Evolutionary conservation across 2,888 invertebrate species (phyloP).

Genomic region (Matsumyia berberina): DNA sequence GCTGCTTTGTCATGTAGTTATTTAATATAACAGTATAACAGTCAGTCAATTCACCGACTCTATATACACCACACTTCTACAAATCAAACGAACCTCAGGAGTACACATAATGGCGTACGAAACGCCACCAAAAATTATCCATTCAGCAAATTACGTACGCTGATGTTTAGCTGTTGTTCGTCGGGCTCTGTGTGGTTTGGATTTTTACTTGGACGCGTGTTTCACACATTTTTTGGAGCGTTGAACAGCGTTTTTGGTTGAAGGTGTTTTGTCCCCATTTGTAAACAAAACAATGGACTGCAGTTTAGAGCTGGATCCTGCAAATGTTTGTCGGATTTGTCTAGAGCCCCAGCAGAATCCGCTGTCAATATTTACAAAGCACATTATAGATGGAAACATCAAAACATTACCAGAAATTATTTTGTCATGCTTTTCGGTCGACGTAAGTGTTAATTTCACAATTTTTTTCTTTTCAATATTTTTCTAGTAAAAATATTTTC

Average conservation of each 20-base stretch:
- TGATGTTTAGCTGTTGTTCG: slow-evolving; percentile 18
- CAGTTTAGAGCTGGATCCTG: slow-evolving; percentile 72
- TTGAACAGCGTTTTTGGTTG: slow-evolving; percentile 66
- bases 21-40: too few species aligned
- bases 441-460: slow-evolving; percentile 40
- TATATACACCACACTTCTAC: not conserved
- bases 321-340: slow-evolving; percentile 63
- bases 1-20: too few species aligned
- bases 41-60: not conserved
- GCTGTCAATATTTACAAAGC: slow-evolving; percentile 65
- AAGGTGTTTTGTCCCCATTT: slow-evolving; percentile 30
- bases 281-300: slow-evolving; percentile 72
- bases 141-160: slow-evolving; percentile 62
- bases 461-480: not conserved
- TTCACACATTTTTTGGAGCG: slow-evolving; percentile 45
- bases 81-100: slow-evolving; percentile 34
- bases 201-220: slow-evolving; percentile 64
- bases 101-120: slow-evolving; percentile 49
- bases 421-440: slow-evolving; percentile 58
- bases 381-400: slow-evolving; percentile 62
- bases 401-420: slow-evolving; percentile 69
- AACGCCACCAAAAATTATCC: slow-evolving; percentile 56
- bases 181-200: slow-evolving; percentile 52
- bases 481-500: not conserved
- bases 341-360: slow-evolving; percentile 56